A percentile compares a stretch with the other conserved stretches of the same genome.
Conservation (phyloP, 1,140 invertebrate species). For the Bicyclus anynana region DNA sequence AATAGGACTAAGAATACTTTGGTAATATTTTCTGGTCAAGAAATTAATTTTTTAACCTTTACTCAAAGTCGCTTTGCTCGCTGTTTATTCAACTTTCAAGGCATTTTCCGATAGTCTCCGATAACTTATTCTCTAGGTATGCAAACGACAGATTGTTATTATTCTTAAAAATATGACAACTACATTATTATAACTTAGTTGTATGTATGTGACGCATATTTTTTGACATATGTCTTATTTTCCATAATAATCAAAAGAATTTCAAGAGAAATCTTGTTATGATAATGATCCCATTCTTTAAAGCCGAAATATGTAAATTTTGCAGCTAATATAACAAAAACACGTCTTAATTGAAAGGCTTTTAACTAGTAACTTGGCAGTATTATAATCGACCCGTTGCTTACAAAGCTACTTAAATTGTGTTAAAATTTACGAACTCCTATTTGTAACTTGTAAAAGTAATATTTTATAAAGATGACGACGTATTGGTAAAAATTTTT, state of each 20-base stretch:
- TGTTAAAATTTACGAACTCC: too few relatives aligned
- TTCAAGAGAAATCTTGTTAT: constrained; percentile 7
- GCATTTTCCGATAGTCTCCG: background rate
- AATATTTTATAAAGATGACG: too few relatives aligned
- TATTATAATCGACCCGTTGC: background rate
- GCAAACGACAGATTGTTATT: background rate
- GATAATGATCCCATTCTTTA: constrained; percentile 8
- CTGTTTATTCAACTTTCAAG: background rate
- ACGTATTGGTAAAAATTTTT: too few relatives aligned
- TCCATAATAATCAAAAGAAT: constrained; percentile 13
- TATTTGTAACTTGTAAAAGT: too few relatives aligned
- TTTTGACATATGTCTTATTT: constrained; percentile 11
- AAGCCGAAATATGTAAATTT: constrained; percentile 1
- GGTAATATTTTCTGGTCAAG: too few relatives aligned
- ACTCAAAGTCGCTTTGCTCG: too few relatives aligned
- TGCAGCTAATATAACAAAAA: constrained; percentile 3
- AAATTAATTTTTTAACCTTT: too few relatives aligned
- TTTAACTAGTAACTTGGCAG: background rate
- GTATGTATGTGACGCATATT: constrained; percentile 5
- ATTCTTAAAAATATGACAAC: background rate
- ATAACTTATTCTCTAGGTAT: background rate
- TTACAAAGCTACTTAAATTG: too few relatives aligned
- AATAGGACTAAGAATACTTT: too few relatives aligned
- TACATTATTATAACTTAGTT: background rate
- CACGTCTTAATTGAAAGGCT: background rate